Evolutionary conservation across 2,888 invertebrate species (phyloP).

Genomic region (Allacma fusca): DNA sequence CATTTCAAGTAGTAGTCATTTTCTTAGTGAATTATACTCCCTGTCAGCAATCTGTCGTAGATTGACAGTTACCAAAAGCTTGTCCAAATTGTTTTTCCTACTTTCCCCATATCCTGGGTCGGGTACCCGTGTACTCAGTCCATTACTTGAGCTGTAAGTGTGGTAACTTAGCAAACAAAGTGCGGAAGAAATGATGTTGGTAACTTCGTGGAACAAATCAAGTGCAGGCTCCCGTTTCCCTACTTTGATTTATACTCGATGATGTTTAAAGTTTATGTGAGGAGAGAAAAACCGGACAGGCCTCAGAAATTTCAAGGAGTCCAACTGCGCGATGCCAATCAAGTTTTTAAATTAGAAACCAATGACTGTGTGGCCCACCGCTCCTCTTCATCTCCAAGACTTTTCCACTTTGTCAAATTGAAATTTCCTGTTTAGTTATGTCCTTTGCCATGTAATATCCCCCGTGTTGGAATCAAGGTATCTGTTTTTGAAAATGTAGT

Average conservation of each 20-base stretch:
- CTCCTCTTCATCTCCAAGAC: neutral
- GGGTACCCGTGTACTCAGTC: no score
- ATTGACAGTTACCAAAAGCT: no score
- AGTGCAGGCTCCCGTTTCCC: conserved; percentile 29
- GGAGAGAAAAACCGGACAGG: neutral
- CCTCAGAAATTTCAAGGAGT: conserved; percentile 42
- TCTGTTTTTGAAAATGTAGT: conserved; percentile 31
- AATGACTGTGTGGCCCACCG: conserved; percentile 41
- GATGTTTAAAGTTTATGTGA: neutral
- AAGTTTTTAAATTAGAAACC: conserved; percentile 57
- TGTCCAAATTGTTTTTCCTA: no score
- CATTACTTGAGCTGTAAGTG: neutral
- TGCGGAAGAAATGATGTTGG: conserved; percentile 1
- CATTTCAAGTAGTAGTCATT: neutral
- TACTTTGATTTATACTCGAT: conserved; percentile 13
- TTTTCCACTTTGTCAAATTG: neutral
- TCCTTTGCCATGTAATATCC: neutral
- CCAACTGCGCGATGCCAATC: conserved; percentile 51
- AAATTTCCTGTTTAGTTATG: neutral
- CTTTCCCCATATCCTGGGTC: no score
- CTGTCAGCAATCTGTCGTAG: no score
- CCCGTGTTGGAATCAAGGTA: neutral
- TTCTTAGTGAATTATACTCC: no score
- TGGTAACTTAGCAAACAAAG: neutral
- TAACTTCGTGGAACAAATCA: conserved; percentile 44